phyloP scores from a whole-genome alignment of 1,140 invertebrate species.

The Diprion similis region DNA sequence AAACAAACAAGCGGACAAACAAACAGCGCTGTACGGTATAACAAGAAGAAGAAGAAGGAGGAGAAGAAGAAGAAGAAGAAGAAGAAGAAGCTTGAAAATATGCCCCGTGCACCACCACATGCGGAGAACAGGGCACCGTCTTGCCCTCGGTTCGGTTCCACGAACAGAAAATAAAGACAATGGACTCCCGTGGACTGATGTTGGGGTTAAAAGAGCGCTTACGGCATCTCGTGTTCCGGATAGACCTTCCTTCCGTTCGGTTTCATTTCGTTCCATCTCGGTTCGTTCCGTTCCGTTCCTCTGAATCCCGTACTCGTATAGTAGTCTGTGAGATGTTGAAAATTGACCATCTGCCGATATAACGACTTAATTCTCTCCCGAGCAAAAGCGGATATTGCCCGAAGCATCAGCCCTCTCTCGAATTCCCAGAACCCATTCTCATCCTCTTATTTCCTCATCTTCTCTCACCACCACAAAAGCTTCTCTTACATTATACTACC shows the following conservation, averaged over 20 bases:
- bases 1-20: slow-evolving; percentile 10
- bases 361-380: slow-evolving; percentile 54
- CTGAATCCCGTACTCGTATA: too few species aligned
- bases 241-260: background rate
- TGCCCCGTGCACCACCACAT: slow-evolving; percentile 23
- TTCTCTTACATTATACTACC: too few species aligned
- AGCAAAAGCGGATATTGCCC: background rate
- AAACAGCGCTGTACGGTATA: slow-evolving; percentile 23
- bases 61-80: background rate
- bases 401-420: background rate
- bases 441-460: background rate
- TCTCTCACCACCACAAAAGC: background rate
- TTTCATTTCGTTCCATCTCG: background rate
- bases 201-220: slow-evolving; percentile 16
- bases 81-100: slow-evolving; percentile 31
- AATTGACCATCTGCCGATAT: slow-evolving; percentile 57
- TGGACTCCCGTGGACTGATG: slow-evolving; percentile 23
- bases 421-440: background rate
- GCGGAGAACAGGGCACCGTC: slow-evolving; percentile 9
- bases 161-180: slow-evolving; percentile 42
- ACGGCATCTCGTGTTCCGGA: slow-evolving; percentile 11
- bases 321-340: slow-evolving; percentile 5
- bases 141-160: slow-evolving; percentile 16
- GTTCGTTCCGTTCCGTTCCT: too few species aligned
- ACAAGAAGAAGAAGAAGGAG: slow-evolving; percentile 22